Evolutionary conservation across 2,888 invertebrate genomes (phyloP).

Genomic region (Steinernema scapterisci): DNA sequence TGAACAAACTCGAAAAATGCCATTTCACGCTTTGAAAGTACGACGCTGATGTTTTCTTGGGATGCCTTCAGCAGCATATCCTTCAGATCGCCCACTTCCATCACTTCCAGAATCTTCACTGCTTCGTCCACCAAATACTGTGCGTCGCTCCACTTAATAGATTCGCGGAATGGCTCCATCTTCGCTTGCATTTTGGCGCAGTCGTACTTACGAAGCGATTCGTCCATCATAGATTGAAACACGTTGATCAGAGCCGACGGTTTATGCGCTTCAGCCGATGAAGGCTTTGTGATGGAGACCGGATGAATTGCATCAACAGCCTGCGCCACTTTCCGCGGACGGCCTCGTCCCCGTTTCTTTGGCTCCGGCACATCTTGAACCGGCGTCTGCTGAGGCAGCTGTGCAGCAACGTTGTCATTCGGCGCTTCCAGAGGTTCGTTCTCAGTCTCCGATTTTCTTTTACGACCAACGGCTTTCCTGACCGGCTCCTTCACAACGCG

Average conservation of each 20-base stretch:
- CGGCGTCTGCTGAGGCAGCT: background rate
- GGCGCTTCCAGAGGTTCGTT: background rate
- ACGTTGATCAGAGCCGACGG: background rate
- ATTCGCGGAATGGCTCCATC: background rate
- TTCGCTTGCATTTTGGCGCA: constrained; percentile 1
- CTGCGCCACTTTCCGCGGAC: background rate
- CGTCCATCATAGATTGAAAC: background rate
- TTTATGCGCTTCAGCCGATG: background rate
- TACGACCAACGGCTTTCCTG: background rate
- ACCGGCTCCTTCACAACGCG: constrained; percentile 19
- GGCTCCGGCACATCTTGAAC: background rate
- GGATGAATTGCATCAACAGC: background rate
- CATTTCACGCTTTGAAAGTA: background rate
- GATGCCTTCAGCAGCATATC: constrained; percentile 2
- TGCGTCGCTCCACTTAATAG: background rate
- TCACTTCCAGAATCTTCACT: background rate
- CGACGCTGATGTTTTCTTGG: background rate
- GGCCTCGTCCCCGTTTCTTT: background rate
- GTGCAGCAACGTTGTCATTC: background rate
- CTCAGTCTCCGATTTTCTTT: background rate
- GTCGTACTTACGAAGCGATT: background rate
- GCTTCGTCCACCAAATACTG: background rate
- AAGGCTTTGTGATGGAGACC: background rate
- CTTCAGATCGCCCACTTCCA: constrained; percentile 6
- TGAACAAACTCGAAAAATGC: background rate